Evolutionary conservation across 2,113 vertebrate species (phyloP).

Genomic region (Hemichromis elongatus): DNA sequence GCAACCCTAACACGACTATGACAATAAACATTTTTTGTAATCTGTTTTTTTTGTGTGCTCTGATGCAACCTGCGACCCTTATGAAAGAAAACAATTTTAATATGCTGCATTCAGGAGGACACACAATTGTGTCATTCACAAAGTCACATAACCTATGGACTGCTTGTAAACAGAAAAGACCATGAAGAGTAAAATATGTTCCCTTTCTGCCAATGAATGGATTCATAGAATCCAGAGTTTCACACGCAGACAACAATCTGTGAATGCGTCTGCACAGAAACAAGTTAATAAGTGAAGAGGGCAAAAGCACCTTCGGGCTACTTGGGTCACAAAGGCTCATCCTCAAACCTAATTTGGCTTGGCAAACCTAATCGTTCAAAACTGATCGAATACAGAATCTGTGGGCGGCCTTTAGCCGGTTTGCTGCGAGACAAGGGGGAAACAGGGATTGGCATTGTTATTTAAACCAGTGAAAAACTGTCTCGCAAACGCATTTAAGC

Average conservation of each 20-base stretch:
- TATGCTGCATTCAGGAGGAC: not conserved
- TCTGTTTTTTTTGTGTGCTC: not conserved
- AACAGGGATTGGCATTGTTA: conserved; percentile 64
- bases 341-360: conserved; percentile 61
- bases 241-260: conserved; percentile 11
- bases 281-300: conserved; percentile 42
- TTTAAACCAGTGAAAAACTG: conserved; percentile 50
- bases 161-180: conserved; percentile 9
- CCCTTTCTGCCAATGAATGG: conserved; percentile 27
- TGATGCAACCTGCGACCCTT: not conserved
- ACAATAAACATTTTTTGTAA: not conserved
- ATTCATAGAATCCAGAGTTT: conserved; percentile 30
- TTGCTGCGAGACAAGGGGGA: conserved; percentile 39
- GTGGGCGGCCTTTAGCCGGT: conserved; percentile 39
- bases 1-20: not conserved
- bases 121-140: conserved; percentile 43
- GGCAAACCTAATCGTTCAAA: conserved; percentile 65
- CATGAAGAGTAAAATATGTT: conserved; percentile 34
- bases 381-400: conserved; percentile 48
- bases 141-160: conserved; percentile 17
- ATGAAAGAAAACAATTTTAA: not conserved
- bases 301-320: conserved; percentile 54
- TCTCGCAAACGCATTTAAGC: conserved; percentile 18
- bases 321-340: conserved; percentile 56
- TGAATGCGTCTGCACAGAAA: conserved; percentile 18